Evolutionary conservation across 2,888 invertebrate genomes (phyloP), one percentile per base, ranked within the genome.

Genomic region (Pteria penguin): DNA sequence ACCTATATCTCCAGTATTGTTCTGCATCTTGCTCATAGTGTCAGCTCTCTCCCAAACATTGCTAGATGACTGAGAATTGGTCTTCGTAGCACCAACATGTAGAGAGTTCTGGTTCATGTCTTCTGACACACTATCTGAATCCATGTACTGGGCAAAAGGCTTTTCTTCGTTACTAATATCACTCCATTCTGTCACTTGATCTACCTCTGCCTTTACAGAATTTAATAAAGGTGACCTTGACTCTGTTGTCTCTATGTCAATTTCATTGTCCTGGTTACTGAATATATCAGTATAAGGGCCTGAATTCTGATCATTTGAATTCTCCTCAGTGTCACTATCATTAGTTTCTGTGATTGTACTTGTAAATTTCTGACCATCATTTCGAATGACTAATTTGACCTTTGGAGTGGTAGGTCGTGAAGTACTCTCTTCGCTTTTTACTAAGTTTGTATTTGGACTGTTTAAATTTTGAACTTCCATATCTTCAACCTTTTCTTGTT

Each of bases 311-410:
- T 27, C 3, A 29, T 66, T 24, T 8, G 65, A 24, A 24, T 66
- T 58, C 4, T 33, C 31, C n/a, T 68, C 55, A 22, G 31, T 62
- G n/a, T 62, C 66, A 18, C 24, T 61, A 52, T 61, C 61, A 27
- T 29, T 36, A 8, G 45, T 22, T 27, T 60, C 60, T 52, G 60
- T 31, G 8, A 73, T 63, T 1, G 82, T 78, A 79, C 88, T 88
- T 29, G 83, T 82, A 69, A 85, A 86, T 29, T 84, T 83, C 61
- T 82, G 77, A 5, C 88, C 86, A 69, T 87, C 85, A 36, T 83
- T 82, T 61, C 84, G 80, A 14, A 88, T 87, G 22, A 88, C 84
- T 45, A 88, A 78, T 72, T 82, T 86, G 22, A 77, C 52, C 65
- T 77, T 77, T 33, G 76, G 76, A n/a, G 76, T 77, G 22, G 72